phyloP scores from a whole-genome alignment of 1,140 invertebrate species.

The Atta colombica region DNA sequence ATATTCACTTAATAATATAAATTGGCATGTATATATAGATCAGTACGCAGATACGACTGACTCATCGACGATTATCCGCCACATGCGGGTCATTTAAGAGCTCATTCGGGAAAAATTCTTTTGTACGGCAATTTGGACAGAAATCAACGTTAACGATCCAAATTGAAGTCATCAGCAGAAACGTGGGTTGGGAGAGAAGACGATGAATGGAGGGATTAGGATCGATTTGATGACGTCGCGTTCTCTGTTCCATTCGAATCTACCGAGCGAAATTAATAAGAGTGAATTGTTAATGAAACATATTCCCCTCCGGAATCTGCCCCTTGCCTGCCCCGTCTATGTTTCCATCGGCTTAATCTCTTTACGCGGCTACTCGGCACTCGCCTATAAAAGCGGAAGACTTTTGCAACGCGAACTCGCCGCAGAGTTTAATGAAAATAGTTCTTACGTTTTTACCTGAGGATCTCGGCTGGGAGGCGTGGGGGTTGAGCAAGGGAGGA shows the following conservation, averaged over 20 bases:
- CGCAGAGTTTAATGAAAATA: slow-evolving; percentile 84
- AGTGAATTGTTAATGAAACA: slow-evolving; percentile 76
- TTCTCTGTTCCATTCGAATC: slow-evolving; percentile 42
- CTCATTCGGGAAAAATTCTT: slow-evolving; percentile 38
- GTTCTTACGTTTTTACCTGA: slow-evolving; percentile 82
- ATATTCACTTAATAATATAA: too few species aligned
- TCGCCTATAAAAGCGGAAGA: slow-evolving; percentile 75
- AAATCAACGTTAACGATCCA: slow-evolving; percentile 62
- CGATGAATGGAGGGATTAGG: neutral
- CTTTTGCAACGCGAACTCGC: slow-evolving; percentile 75
- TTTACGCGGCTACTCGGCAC: slow-evolving; percentile 67
- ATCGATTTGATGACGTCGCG: slow-evolving; percentile 50
- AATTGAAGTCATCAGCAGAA: slow-evolving; percentile 51
- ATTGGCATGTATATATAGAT: neutral
- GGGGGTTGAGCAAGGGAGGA: neutral
- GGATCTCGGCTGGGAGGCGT: slow-evolving; percentile 63
- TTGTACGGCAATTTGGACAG: slow-evolving; percentile 56
- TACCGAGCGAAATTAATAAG: slow-evolving; percentile 67
- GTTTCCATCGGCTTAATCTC: slow-evolving; percentile 71
- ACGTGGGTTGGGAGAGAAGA: neutral
- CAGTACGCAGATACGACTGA: neutral
- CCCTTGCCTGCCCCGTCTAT: neutral
- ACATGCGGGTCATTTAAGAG: slow-evolving; percentile 53
- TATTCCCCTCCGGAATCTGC: neutral
- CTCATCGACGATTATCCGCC: neutral